A percentile compares a stretch with the other conserved stretches of the same genome.
phyloP scores from a whole-genome alignment of 2,113 vertebrate species.

The Drymodes brunneopygia region DNA sequence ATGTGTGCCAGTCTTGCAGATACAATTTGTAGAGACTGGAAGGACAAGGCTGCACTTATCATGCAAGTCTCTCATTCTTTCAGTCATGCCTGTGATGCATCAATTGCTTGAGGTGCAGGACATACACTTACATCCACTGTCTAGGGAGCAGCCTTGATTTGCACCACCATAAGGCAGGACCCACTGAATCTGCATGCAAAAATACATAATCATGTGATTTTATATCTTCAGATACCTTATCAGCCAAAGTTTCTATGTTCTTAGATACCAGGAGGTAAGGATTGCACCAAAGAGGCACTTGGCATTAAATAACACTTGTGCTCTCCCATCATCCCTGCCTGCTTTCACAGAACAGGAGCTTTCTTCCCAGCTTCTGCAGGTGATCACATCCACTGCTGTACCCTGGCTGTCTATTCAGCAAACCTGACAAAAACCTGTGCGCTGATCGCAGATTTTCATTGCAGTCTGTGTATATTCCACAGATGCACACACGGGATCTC shows the following conservation, averaged over 20 bases:
- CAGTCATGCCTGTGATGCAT: not conserved
- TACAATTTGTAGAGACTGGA: not conserved
- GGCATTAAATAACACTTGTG: not conserved
- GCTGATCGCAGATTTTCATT: not conserved
- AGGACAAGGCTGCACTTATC: not conserved
- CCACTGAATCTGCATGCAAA: not conserved
- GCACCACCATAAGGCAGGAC: not conserved
- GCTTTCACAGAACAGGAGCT: not conserved
- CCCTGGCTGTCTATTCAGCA: not conserved
- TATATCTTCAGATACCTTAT: not conserved
- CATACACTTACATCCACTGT: not conserved
- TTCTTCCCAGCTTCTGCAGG: not conserved
- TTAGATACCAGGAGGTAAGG: not conserved
- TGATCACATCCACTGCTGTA: not conserved
- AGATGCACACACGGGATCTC: not conserved
- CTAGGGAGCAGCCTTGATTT: not conserved
- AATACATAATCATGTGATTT: not conserved
- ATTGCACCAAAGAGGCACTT: not conserved
- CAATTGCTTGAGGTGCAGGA: not conserved
- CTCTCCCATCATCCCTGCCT: not conserved
- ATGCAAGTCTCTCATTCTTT: not conserved
- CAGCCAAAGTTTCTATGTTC: not conserved
- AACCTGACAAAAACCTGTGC: not conserved
- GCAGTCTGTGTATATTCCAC: not conserved
- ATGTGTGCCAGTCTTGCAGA: not conserved